Evolutionary conservation across 2,113 vertebrate species (phyloP), one percentile per base, ranked within the genome.

Genomic region (Neomonachus schauinslandi): DNA sequence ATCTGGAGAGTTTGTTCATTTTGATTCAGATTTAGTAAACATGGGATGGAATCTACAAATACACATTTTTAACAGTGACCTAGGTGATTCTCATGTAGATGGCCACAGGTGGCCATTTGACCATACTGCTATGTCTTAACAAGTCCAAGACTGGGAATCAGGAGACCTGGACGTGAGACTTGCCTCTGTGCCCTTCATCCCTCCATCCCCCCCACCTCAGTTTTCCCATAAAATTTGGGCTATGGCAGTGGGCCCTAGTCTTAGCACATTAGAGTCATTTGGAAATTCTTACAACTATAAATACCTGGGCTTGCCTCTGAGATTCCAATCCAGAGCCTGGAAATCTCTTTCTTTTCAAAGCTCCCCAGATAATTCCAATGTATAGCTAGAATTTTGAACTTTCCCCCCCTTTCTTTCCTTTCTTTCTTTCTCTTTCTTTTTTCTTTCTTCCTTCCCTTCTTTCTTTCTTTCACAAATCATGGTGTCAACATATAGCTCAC

Each of bases 271-370:
- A 92, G 31, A 79, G 21, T 88, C 8, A 61, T 2, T 13, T n/a
- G n/a, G n/a, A 9, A 71, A 3, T 33, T 33, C 36, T 33, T 39
- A 18, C 46, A 83, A 49, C 2, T 39, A 15, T 63, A 88, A 71
- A 61, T 46, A 26, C 7, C 1, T 42, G 1, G 3, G 16, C 28
- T 65, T 16, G 7, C 14, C 16, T 11, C 65, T 3, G 1, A 22
- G 63, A 65, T 39, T 24, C 16, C 77, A 22, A 36, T 74, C 67
- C 28, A 61, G 24, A 61, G 18, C 14, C 59, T 80, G 13, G 11
- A 14, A 7, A 80, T 42, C 36, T 77, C 14, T 49, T 79, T 55
- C 8, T 19, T 76, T 49, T 7, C 74, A 49, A 49, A 49, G 74
- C 1, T 55, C 33, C 61, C 9, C 10, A 63, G n/a, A 4, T 71